A percentile compares a stretch with the other conserved stretches of the same genome.
Conservation (phyloP, 2,113 vertebrate species). For the crab-eating macaque (Macaca fascicularis) region T2T-MFA8v1.1 NC_088387.1:53138001-53138500, state of each 20-base stretch:
- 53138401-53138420: neutral
- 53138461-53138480: neutral
- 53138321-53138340: neutral
- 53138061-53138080: conserved; percentile 66
- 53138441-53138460: neutral
- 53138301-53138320: neutral
- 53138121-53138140: conserved; percentile 97
- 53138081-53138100: conserved; percentile 44
- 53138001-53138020: neutral
- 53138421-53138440: neutral
- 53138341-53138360: neutral
- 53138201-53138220: conserved; percentile 91
- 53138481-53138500: neutral
- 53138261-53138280: conserved; percentile 90
- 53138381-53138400: neutral
- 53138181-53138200: conserved; percentile 85
- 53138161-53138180: conserved; percentile 80
- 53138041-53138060: neutral
- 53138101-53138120: conserved; percentile 80
- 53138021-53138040: neutral
- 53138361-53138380: neutral
- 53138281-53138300: neutral
- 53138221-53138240: conserved; percentile 93
- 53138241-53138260: conserved; percentile 97
- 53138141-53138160: conserved; percentile 86